Evolutionary conservation across 2,888 invertebrate genomes (phyloP).

Genomic region (Mayetiola destructor): DNA sequence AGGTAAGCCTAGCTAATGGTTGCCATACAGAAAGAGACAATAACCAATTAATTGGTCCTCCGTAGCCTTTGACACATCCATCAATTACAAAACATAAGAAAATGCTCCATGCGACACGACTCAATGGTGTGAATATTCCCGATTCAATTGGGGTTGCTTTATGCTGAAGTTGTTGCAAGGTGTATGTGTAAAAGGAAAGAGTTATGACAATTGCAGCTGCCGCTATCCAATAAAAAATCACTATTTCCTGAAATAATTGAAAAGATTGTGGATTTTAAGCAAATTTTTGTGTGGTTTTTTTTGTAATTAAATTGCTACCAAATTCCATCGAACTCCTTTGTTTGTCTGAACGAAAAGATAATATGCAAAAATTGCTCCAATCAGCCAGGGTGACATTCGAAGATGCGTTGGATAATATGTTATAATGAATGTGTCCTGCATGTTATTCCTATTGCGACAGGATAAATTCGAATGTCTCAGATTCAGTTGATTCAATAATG

Average conservation of each 20-base stretch:
- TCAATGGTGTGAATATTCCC: slow-evolving; percentile 26
- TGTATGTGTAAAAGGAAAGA: slow-evolving; percentile 30
- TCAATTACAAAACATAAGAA: slow-evolving; percentile 28
- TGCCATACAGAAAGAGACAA: slow-evolving; percentile 28
- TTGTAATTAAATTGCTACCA: too few species aligned
- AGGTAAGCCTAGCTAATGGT: slow-evolving; percentile 27
- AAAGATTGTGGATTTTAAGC: too few species aligned
- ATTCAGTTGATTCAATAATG: too few species aligned
- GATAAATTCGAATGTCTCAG: neutral
- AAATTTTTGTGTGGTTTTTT: too few species aligned
- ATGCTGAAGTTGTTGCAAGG: slow-evolving; percentile 27
- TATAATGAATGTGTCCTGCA: neutral
- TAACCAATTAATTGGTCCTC: slow-evolving; percentile 25
- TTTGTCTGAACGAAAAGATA: slow-evolving; percentile 29
- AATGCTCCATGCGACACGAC: slow-evolving; percentile 27
- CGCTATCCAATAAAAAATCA: slow-evolving; percentile 27
- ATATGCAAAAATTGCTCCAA: slow-evolving; percentile 33
- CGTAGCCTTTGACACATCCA: slow-evolving; percentile 28
- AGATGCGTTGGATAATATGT: slow-evolving; percentile 34
- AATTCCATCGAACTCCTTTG: too few species aligned
- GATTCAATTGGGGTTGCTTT: slow-evolving; percentile 27
- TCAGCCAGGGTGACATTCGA: slow-evolving; percentile 32
- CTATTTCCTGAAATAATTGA: neutral
- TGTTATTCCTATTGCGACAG: neutral
- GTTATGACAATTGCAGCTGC: slow-evolving; percentile 27